Conservation (phyloP, 2,797 vertebrate genomes). For the Macrochelys suwanniensis region DNA sequence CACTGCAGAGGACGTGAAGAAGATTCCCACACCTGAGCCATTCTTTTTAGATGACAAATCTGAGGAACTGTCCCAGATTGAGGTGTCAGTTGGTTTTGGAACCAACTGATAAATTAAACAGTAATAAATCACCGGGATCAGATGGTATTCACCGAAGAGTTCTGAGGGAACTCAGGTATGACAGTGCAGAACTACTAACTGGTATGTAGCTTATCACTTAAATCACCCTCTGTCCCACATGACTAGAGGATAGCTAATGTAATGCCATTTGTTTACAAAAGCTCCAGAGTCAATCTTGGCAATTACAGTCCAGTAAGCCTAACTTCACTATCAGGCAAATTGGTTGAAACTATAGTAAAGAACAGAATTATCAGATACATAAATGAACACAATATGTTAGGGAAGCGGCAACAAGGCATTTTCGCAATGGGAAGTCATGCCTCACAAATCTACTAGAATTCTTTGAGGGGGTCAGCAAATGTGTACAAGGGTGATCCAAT, state of each 20-base stretch:
- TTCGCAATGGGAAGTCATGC: not conserved
- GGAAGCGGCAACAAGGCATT: not conserved
- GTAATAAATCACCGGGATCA: not conserved
- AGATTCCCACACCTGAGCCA: too few species aligned
- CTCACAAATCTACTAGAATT: not conserved
- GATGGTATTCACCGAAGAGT: not conserved
- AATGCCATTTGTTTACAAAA: not conserved
- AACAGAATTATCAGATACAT: not conserved
- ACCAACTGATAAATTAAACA: too few species aligned
- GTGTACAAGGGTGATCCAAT: not conserved
- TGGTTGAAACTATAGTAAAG: not conserved
- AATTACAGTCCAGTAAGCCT: not conserved
- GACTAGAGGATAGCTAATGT: not conserved
- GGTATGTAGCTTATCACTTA: not conserved
- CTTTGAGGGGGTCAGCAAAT: not conserved
- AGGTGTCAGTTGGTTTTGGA: too few species aligned
- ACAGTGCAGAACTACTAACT: not conserved
- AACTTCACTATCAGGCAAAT: not conserved
- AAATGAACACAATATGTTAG: not conserved
- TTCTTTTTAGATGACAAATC: too few species aligned
- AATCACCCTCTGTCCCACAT: not conserved
- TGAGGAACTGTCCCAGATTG: too few species aligned
- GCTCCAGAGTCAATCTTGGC: not conserved
- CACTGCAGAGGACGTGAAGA: too few species aligned
- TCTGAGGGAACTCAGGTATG: not conserved